Evolutionary conservation across 2,113 vertebrate species (phyloP), one percentile per base, ranked within the genome.

Genomic region (Oryzias woworae): DNA sequence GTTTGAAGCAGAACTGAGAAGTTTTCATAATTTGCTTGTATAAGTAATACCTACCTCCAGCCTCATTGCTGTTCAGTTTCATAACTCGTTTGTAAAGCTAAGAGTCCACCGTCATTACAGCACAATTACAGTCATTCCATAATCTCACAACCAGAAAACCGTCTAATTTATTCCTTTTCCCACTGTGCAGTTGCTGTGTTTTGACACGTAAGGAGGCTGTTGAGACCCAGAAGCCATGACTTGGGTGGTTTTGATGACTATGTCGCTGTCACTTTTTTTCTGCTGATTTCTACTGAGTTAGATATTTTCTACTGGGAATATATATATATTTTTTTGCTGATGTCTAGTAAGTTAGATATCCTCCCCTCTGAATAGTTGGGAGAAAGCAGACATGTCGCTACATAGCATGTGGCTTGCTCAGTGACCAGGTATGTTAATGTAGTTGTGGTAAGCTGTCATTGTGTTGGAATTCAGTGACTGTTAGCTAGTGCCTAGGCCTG

Each of bases 391-490:
- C 67, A 82, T 75, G 89, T 78, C 6, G 43, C 58, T 66, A 63
- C 75, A 81, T 53, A 71, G 73, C 78, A 73, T 66, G 77, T 62
- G 69, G 68, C 28, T 59, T 61, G 71, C 80, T 84, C 71, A 53
- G 57, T 83, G 76, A 73, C 70, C 69, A 73, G 82, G 85, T 86
- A 86, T 90, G 83, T 80, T 86, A 85, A 78, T 85, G 81, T 85
- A 71, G 77, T 81, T 81, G 66, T 79, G 84, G 75, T 87, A 70
- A 78, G 83, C 87, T 81, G 81, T 88, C 85, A 85, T 83, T 72
- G 69, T 84, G 57, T 70, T 73, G 83, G 87, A 87, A 91, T 90
- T 66, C 80, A 66, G 75, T 73, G 75, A 48, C 85, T 83, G 85
- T 79, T 82, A 73, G 84, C 83, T 73, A 72, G 87, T 88, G 83